These are phyloP conservation scores for Meda fulgida DNA, from an alignment of 2,797 vertebrate genomes.

Conservation along the genomic window DNA sequence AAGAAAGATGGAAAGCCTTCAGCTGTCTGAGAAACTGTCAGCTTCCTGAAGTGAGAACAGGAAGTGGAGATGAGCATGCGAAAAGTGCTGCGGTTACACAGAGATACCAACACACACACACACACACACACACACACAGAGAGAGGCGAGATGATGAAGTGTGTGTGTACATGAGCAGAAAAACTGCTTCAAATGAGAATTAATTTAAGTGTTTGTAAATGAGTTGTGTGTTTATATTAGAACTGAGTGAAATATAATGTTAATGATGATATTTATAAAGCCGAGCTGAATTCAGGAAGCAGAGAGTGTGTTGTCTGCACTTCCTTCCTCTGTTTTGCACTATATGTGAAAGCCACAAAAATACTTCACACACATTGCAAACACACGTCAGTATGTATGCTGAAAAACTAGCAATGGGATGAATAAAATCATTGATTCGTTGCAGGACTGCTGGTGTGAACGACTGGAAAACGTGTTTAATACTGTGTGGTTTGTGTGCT, in stretches of 20 bases:
- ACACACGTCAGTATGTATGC: neutral
- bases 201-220: neutral
- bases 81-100: constrained; percentile 59
- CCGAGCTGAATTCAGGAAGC: constrained; percentile 63
- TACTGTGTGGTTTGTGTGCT: constrained; percentile 88
- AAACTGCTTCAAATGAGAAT: neutral
- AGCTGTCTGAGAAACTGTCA: constrained; percentile 55
- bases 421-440: neutral
- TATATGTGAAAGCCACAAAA: constrained; percentile 12
- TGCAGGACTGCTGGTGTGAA: neutral
- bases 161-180: neutral
- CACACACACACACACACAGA: constrained; percentile 37
- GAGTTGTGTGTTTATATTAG: neutral
- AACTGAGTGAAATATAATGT: neutral
- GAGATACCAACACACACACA: constrained; percentile 33
- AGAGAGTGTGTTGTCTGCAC: constrained; percentile 59
- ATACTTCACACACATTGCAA: neutral
- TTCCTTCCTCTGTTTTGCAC: constrained; percentile 72
- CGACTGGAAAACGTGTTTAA: constrained; percentile 35
- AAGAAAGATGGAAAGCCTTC: constrained; percentile 41
- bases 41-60: constrained; percentile 90
- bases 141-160: constrained; percentile 8
- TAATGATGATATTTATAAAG: neutral
- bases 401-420: neutral
- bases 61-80: constrained; percentile 75